Base-by-base conservation (phyloP, 2,113 vertebrate genomes). In the Labrus mixtus region DNA sequence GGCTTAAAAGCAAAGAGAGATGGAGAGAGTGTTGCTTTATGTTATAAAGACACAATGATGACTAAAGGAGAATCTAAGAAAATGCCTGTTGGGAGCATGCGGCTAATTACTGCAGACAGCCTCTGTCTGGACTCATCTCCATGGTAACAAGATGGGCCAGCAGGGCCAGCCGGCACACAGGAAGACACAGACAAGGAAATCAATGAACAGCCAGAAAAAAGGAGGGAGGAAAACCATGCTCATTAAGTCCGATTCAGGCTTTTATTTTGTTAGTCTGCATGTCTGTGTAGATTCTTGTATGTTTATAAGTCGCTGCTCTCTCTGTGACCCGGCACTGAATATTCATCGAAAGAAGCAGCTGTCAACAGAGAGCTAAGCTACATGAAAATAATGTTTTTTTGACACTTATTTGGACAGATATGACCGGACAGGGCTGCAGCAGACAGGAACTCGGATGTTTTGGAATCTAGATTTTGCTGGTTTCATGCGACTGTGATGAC, bases 51-150 rank as follows among this genome's bases (percentile, higher is more conserved):
- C 51, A 81, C 46, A 85, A 73, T 68, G 48, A 85, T 68, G 86
- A 85, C 73, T 61, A 37, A 78, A 76, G 82, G 88, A 81, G 77
- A 86, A 78, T 80, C 54, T 82, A 67, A 85, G 78, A 79, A 90
- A 89, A 81, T 53, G 86, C 78, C 89, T 81, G 76, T 89, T 83
- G 79, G 87, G 88, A 87, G 78, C 80, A 64, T 76, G 72, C 69
- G 71, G 76, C 87, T 93, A 93, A 92, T 92, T 90, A 88, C 87
- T 90, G 82, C 91, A 91, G 89, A 89, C 87, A 61, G 84, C 84
- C 87, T 74, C 74, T 87, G 91, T 93, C 92, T 91, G 89, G 85
- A 88, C 80, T 80, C 76, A 65, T 93, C 87, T 87, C 92, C 90
- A 91, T 92, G 89, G 92, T 86, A 91, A 93, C 90, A 80, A 86